Evolutionary conservation across 2,888 invertebrate genomes (phyloP).

Genomic region (Lasioglossum vierecki): DNA sequence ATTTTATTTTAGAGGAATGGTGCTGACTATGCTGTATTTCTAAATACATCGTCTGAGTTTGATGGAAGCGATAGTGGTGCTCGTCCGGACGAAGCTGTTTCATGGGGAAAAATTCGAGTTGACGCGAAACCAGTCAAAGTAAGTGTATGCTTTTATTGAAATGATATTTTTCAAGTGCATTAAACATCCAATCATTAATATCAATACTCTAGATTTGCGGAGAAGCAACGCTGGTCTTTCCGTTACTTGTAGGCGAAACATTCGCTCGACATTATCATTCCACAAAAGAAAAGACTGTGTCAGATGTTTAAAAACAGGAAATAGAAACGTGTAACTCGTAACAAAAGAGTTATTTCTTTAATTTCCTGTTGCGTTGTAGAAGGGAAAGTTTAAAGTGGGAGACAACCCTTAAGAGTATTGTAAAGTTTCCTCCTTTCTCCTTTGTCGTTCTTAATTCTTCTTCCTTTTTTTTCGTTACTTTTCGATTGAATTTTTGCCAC

Average conservation of each 20-base stretch:
- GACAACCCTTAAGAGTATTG: no score
- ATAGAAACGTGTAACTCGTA: conserved; percentile 23
- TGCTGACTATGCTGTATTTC: conserved; percentile 96
- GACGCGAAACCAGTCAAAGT: conserved; percentile 96
- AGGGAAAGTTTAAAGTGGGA: no score
- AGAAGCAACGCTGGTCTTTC: conserved; percentile 97
- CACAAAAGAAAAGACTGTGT: conserved; percentile 71
- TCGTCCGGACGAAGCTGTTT: conserved; percentile 98
- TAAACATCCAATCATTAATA: not conserved
- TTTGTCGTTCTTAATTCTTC: no score
- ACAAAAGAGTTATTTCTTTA: not conserved
- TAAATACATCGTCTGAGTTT: conserved; percentile 98
- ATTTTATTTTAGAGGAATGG: conserved; percentile 91
- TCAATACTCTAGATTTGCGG: conserved; percentile 88
- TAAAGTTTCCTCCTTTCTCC: no score
- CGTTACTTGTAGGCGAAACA: conserved; percentile 97
- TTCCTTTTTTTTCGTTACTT: no score
- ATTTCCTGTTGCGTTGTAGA: no score
- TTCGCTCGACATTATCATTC: conserved; percentile 88
- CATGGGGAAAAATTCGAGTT: conserved; percentile 98
- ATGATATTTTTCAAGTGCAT: conserved; percentile 4
- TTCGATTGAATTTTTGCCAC: no score
- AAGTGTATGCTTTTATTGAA: conserved; percentile 11
- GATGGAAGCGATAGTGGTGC: conserved; percentile 99
- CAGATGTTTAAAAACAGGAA: conserved; percentile 69